A percentile compares a stretch with the other conserved stretches of the same genome.
phyloP scores from a whole-genome alignment of 1,140 invertebrate genomes.

The Mizuhopecten yessoensis region DNA sequence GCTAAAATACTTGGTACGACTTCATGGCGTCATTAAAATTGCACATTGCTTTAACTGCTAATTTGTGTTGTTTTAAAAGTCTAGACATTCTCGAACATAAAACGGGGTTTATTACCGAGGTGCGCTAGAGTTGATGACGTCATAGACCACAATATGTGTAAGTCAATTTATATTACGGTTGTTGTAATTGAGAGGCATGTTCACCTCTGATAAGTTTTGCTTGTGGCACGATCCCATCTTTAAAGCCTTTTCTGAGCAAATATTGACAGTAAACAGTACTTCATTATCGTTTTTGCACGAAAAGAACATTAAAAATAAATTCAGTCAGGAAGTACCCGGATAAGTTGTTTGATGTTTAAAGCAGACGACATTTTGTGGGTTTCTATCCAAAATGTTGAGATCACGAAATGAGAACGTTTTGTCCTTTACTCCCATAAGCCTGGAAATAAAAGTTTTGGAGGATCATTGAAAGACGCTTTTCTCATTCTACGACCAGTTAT shows the following conservation, averaged over 20 bases:
- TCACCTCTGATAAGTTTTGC: background rate
- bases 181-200: background rate
- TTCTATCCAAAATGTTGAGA: background rate
- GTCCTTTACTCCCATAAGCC: background rate
- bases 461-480: background rate
- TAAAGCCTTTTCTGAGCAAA: background rate
- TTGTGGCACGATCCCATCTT: background rate
- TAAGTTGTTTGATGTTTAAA: background rate
- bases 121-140: background rate
- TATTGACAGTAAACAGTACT: slow-evolving; percentile 20
- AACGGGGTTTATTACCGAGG: background rate
- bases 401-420: background rate
- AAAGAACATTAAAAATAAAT: background rate
- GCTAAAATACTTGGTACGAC: too few species aligned
- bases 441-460: background rate
- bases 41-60: too few species aligned
- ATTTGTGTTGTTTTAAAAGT: too few species aligned
- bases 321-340: background rate
- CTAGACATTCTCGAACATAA: too few species aligned
- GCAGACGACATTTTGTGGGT: background rate
- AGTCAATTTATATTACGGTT: background rate
- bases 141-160: background rate
- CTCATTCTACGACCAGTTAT: background rate
- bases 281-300: slow-evolving; percentile 3
- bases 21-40: too few species aligned